A percentile compares a stretch with the other conserved stretches of the same genome.
These are phyloP conservation scores for Melanotaenia maccullochi DNA, from an alignment of 2,797 vertebrate genomes.

Conservation along the genomic window DNA sequence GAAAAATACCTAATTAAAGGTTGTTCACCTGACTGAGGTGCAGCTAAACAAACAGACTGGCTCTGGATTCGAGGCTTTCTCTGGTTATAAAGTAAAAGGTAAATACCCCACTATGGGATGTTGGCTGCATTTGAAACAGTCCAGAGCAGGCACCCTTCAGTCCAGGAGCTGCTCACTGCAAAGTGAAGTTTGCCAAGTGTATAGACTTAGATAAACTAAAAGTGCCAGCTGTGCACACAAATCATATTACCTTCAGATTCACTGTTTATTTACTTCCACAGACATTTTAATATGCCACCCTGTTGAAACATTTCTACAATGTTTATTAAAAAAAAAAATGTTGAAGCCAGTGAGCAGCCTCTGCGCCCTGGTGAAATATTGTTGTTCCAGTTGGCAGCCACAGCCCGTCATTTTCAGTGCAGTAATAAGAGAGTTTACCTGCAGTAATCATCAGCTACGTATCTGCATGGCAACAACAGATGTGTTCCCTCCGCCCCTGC, in stretches of 20 bases:
- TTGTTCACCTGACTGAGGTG: conserved; percentile 73
- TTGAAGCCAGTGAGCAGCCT: conserved; percentile 25
- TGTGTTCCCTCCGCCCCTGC: conserved; percentile 44
- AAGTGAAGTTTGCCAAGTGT: conserved; percentile 29
- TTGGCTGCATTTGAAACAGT: conserved; percentile 55
- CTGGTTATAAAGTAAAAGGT: conserved; percentile 46
- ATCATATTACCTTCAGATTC: conserved; percentile 33
- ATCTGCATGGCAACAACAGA: conserved; percentile 63
- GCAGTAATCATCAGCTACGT: conserved; percentile 65
- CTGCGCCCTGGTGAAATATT: conserved; percentile 41
- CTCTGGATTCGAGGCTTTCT: conserved; percentile 35
- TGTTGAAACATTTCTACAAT: conserved; percentile 39
- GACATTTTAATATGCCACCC: conserved; percentile 15
- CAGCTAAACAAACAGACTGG: conserved; percentile 60
- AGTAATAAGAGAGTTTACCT: conserved; percentile 73
- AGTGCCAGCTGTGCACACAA: conserved; percentile 61
- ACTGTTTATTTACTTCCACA: conserved; percentile 15
- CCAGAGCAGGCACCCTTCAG: conserved; percentile 40
- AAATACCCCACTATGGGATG: conserved; percentile 53
- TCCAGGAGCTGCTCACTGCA: conserved; percentile 32
- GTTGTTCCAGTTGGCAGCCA: conserved; percentile 49
- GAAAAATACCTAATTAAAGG: conserved; percentile 33
- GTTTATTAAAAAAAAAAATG: conserved; percentile 45
- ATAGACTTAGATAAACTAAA: conserved; percentile 32
- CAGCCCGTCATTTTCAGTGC: conserved; percentile 62